These are phyloP conservation scores for Crossocerus cetratus DNA, from an alignment of 2,888 invertebrate species.

Conservation along the genomic window DNA sequence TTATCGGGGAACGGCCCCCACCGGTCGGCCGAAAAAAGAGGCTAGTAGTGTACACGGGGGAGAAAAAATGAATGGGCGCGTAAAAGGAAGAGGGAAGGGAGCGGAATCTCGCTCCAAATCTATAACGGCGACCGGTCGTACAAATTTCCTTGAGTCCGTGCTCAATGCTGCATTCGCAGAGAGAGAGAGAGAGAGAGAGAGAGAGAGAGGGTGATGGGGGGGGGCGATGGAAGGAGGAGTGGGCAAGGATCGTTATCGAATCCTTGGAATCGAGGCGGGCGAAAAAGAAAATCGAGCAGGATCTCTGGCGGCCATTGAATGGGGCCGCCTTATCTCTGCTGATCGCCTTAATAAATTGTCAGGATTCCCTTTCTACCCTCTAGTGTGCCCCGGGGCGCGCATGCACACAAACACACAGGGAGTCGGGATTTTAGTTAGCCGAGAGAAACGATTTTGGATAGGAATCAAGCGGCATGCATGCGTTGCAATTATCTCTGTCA, in stretches of 20 bases:
- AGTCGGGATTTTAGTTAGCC: conserved; percentile 44
- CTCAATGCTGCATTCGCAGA: conserved; percentile 36
- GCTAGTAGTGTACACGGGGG: not conserved
- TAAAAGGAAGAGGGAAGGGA: not conserved
- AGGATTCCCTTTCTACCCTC: conserved; percentile 49
- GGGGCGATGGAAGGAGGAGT: not conserved
- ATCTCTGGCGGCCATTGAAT: conserved; percentile 63
- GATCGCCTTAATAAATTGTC: conserved; percentile 71
- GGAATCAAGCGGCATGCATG: conserved; percentile 39
- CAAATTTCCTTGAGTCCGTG: conserved; percentile 62
- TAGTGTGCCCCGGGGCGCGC: conserved; percentile 16
- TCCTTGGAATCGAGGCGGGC: conserved; percentile 65
- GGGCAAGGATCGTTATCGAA: conserved; percentile 58
- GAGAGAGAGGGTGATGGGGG: not conserved
- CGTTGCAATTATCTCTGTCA: conserved; percentile 53
- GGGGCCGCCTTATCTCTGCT: conserved; percentile 57
- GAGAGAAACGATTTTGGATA: conserved; percentile 52
- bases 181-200: not conserved
- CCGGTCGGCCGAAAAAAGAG: conserved; percentile 11
- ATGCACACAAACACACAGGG: conserved; percentile 38
- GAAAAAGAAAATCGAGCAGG: conserved; percentile 64
- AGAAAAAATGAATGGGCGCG: not conserved
- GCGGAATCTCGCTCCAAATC: conserved; percentile 64
- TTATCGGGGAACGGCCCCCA: conserved; percentile 37
- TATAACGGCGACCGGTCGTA: conserved; percentile 67